Evolutionary conservation across 2,113 vertebrate species (phyloP).

Genomic region (Abramis brama): DNA sequence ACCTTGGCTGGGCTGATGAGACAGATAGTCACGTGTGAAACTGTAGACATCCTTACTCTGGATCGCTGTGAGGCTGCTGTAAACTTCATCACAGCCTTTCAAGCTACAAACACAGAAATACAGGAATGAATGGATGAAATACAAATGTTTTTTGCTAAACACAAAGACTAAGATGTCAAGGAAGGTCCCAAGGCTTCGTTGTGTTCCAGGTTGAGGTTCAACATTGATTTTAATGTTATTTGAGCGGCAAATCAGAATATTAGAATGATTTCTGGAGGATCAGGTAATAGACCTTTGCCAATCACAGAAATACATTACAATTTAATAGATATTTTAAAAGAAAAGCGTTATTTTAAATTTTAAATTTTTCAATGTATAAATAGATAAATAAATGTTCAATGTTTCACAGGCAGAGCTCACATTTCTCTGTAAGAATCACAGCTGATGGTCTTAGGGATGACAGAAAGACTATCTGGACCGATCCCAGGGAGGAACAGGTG

Average conservation of each 20-base stretch:
- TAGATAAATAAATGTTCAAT: no score
- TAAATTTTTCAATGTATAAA: no score
- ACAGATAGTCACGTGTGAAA: slow-evolving; percentile 55
- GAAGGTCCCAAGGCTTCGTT: neutral
- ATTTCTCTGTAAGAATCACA: slow-evolving; percentile 48
- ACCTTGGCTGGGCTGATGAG: slow-evolving; percentile 43
- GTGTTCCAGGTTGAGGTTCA: no score
- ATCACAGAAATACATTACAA: no score
- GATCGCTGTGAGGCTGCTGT: slow-evolving; percentile 41
- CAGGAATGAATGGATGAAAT: neutral
- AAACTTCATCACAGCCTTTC: slow-evolving; percentile 56
- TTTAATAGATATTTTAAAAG: no score
- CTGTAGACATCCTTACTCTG: slow-evolving; percentile 56
- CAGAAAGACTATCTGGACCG: slow-evolving; percentile 25
- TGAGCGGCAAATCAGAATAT: no score
- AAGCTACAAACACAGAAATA: slow-evolving; percentile 52
- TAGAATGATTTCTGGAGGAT: no score
- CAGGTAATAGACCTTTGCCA: no score
- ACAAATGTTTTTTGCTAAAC: neutral
- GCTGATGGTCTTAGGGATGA: slow-evolving; percentile 46
- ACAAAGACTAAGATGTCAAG: neutral
- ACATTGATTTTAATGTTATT: no score
- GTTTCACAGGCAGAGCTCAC: neutral
- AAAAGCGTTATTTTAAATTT: no score
- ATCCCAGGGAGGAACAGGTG: slow-evolving; percentile 39